Base-by-base conservation (phyloP, 2,113 vertebrate species). In the Papio anubis region DNA sequence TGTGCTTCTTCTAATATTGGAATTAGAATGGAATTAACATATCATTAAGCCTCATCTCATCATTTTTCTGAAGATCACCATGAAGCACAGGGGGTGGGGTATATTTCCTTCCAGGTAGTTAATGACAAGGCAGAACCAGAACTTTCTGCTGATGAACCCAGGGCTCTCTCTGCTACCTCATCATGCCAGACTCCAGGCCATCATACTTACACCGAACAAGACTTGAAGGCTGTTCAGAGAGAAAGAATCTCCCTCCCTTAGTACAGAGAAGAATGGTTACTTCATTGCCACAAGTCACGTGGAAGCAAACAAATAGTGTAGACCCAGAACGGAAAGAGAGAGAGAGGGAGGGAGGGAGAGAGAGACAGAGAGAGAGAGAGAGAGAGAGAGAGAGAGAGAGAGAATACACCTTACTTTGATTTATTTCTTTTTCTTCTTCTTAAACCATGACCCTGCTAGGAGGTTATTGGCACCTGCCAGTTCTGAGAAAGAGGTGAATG, bases 41-140 rank as follows among this genome's bases (percentile, higher is more conserved):
- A 55, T n/a, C 59, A 55, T 30, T 57, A 21, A 80, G 20, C 75
- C 68, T 84, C 25, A 11, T 64, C 18, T 20, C 14, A 13, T 87
- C 48, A 50, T 88, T 90, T 95, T 91, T 88, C 75, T 90, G 61
- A 94, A 94, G 57, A 90, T 78, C 35, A 78, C 12, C 68, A 80
- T 45, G 75, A 90, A 84, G 11, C 59, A 50, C 21, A 66, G 16
- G 17, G 18, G 27, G 2, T 14, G 11, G 18, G 13, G 10, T 48
- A 1, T 57, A 59, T 59, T 88, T 66, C 64, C 10, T 78, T 61
- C 59, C 5, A 72, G 40, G 68, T 2, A 5, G 30, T 68, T n/a
- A 72, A 40, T 20, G 40, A 64, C 0, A 45, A 40, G 90, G n/a
- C 5, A 88, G 38, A 90, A 72, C 13, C 20, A 78, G 21, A 85